Percentiles rank a stretch among this genome's conserved stretches.
These are phyloP conservation scores for Acrocephalus kingi DNA, from an alignment of 2,113 vertebrate genomes.

Conservation along the genomic window DNA sequence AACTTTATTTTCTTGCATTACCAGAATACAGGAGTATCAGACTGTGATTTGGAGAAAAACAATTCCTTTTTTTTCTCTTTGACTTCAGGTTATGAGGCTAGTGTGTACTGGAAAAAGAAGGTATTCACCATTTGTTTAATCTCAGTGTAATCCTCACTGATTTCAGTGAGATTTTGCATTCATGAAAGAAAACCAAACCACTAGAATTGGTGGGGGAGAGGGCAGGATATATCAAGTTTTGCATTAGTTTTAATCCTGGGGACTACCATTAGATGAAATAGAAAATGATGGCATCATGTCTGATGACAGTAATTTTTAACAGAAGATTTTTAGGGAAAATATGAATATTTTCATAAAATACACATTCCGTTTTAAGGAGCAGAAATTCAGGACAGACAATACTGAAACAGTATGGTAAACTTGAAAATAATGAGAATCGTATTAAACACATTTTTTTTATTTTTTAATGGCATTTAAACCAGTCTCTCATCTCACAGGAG, in stretches of 20 bases:
- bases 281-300: background rate
- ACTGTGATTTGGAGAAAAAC: background rate
- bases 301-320: background rate
- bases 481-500: background rate
- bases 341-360: background rate
- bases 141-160: background rate
- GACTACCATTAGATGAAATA: background rate
- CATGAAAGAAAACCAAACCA: background rate
- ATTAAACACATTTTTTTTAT: background rate
- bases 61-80: background rate
- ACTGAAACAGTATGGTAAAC: background rate
- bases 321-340: background rate
- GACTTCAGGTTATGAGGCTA: background rate
- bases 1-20: background rate
- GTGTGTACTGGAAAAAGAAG: background rate
- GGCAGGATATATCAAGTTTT: background rate
- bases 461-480: background rate
- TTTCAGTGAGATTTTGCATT: background rate
- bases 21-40: background rate
- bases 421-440: background rate
- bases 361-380: background rate
- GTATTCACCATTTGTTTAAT: background rate
- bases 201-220: rapidly evolving
- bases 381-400: background rate
- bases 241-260: background rate